Base-by-base conservation (phyloP, 2,113 vertebrate species). In the Capreolus pygargus region DNA sequence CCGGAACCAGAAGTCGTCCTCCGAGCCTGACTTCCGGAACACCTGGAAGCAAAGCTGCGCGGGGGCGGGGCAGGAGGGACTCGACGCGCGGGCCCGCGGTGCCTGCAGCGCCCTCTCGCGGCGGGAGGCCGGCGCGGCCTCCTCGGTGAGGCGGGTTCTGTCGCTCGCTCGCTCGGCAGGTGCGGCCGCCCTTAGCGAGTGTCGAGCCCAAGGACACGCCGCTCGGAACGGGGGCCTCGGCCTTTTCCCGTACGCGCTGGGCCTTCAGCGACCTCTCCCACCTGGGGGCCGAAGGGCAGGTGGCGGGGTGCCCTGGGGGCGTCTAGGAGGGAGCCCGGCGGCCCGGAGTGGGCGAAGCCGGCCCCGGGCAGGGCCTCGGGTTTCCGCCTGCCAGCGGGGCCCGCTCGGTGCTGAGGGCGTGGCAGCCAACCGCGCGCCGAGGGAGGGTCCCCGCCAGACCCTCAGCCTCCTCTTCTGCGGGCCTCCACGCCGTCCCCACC, bases 11-110 rank as follows among this genome's bases (percentile, higher is more conserved):
- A 97, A 97, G 43, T 9, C 16, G 0, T 0, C 0, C 4, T 5
- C 2, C 1, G 5, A 0, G 3, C 33, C 0, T n/a, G 58, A 60
- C 58, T 92, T 87, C 86, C 91, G 74, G n/a, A 8, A 17, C 0
- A 21, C 45, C 79, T 70, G 96, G 98, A 95, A 97, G 74, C 76
- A 96, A 95, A 97, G 94, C 7, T 0, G 27, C 25, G 17, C 9
- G 2, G 28, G 28, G 1, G 0, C 15, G 8, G 14, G 30, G n/a
- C 6, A 7, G 14, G 15, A 1, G 16, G 1, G 39, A 27, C 13
- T 50, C 12, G 27, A 25, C 7, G 11, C 2, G 25, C 16, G 28
- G 9, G 30, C 19, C 12, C 1, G 11, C 39, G 0, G 6, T 0
- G 78, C 2, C 30, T 79, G 87, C 61, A 10, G 43, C 91, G 96